Evolutionary conservation across 1,140 invertebrate genomes (phyloP).

Genomic region (Epicauta chinensis): DNA sequence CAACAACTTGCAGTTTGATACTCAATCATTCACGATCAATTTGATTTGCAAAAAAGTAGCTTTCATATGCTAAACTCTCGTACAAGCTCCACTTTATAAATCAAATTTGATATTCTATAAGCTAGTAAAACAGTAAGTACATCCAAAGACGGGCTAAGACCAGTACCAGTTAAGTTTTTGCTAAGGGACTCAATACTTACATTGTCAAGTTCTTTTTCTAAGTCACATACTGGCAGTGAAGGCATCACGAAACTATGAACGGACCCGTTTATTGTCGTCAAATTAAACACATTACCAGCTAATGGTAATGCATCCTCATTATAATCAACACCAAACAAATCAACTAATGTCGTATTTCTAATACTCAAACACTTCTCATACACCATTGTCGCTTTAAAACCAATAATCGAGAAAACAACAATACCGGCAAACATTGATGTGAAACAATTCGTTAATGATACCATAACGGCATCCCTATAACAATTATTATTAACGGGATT

Average conservation of each 20-base stretch:
- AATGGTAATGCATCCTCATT: slow-evolving; percentile 48
- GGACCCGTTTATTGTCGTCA: slow-evolving; percentile 53
- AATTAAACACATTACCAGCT: slow-evolving; percentile 48
- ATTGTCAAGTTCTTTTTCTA: slow-evolving; percentile 82
- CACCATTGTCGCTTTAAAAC: slow-evolving; percentile 85
- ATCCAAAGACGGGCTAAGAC: neutral
- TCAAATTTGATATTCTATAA: too few species aligned
- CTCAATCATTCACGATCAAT: too few species aligned
- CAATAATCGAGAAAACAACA: slow-evolving; percentile 96
- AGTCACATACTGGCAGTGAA: slow-evolving; percentile 66
- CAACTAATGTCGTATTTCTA: slow-evolving; percentile 54
- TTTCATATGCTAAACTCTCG: too few species aligned
- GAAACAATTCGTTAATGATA: slow-evolving; percentile 89
- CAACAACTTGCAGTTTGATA: too few species aligned
- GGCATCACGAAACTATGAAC: slow-evolving; percentile 55
- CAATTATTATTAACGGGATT: slow-evolving; percentile 96
- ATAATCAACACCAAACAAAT: slow-evolving; percentile 45
- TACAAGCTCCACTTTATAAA: too few species aligned
- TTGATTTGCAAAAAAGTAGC: too few species aligned
- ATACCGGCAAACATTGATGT: slow-evolving; percentile 98
- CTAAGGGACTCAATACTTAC: too few species aligned
- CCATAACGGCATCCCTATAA: slow-evolving; percentile 87
- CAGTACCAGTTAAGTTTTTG: too few species aligned
- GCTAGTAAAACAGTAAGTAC: neutral
- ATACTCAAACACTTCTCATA: slow-evolving; percentile 67